Evolutionary conservation across 2,113 vertebrate genomes (phyloP), one percentile per base, ranked within the genome.

Genomic region (Corvus cornix): DNA sequence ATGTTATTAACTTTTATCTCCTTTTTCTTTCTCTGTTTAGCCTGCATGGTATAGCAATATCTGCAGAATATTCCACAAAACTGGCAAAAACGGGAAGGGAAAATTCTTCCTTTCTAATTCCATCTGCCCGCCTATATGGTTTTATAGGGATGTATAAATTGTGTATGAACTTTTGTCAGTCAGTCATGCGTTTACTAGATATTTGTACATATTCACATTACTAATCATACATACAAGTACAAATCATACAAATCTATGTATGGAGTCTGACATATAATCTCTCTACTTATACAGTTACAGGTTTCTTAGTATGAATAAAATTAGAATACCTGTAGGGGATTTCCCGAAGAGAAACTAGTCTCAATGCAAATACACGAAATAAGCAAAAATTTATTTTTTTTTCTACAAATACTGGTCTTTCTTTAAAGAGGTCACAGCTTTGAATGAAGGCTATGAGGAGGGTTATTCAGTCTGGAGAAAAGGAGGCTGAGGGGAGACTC

Each of bases 401-500:
- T 79, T 27, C 58, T 30, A 59, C 10, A 53, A 51, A 67, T 37
- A 43, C 6, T 63, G 4, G 5, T 44, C 3, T 90, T 52, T 56
- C 7, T 31, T 84, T 81, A 13, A 64, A 85, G 44, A 43, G 10
- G 4, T 55, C 19, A 27, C 2, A 62, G 10, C 2, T 62, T 49
- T 49, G 35, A 23, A 76, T 33, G 18, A 62, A 55, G 8, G 9
- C 26, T 69, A 30, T 43, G 55, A 35, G 62, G 35, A 76, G 3
- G 7, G 4, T 69, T 55, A 22, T 49, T 62, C 63, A 43, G 41
- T 10, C 21, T 27, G 30, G 35, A 31, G 48, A 49, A 76, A 55
- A 69, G 6, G 8, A 43, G 48, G 15, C 12, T 0, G 1, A 55
- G 8, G 15, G 30, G 5, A 31, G 4, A 62, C 1, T 41, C 16